These are phyloP conservation scores for Numenius arquata DNA, from an alignment of 2,113 vertebrate species.

Conservation along the genomic window DNA sequence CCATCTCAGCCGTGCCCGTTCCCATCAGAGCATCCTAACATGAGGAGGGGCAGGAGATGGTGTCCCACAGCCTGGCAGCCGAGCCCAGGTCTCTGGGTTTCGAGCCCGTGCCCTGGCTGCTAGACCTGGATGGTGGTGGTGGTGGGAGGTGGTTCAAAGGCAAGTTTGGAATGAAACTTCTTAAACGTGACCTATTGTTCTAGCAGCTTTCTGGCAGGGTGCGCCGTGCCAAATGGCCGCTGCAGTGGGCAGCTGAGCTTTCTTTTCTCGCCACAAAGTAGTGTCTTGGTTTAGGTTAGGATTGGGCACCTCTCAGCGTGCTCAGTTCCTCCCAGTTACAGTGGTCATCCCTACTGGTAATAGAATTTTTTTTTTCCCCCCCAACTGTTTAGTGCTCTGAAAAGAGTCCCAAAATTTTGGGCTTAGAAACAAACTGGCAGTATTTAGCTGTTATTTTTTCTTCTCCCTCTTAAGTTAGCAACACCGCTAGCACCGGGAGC, in stretches of 20 bases:
- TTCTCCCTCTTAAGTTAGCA: not conserved
- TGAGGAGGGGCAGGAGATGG: not conserved
- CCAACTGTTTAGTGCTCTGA: not conserved
- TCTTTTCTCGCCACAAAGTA: not conserved
- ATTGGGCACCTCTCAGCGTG: not conserved
- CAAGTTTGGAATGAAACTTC: not conserved
- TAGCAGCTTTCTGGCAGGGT: not conserved
- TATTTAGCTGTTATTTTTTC: not conserved
- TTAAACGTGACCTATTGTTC: not conserved
- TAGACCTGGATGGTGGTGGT: not conserved
- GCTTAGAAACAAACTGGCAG: not conserved
- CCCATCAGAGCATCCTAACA: not conserved
- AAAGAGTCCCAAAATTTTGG: not conserved
- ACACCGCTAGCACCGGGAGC: not conserved
- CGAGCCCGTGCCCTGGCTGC: not conserved
- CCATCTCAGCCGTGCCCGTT: not conserved
- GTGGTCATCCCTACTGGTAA: not conserved
- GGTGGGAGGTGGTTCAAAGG: not conserved
- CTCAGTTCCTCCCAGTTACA: not conserved
- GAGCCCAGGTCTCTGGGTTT: not conserved
- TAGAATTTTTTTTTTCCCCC: not conserved
- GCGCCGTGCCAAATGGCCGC: accelerated
- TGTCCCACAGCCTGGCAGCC: not conserved
- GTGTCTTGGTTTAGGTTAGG: not conserved
- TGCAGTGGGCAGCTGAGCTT: not conserved